These are phyloP conservation scores for Montipora cactus DNA, from an alignment of 64 coral and sea anemone genomes.

Conservation along the genomic window DNA sequence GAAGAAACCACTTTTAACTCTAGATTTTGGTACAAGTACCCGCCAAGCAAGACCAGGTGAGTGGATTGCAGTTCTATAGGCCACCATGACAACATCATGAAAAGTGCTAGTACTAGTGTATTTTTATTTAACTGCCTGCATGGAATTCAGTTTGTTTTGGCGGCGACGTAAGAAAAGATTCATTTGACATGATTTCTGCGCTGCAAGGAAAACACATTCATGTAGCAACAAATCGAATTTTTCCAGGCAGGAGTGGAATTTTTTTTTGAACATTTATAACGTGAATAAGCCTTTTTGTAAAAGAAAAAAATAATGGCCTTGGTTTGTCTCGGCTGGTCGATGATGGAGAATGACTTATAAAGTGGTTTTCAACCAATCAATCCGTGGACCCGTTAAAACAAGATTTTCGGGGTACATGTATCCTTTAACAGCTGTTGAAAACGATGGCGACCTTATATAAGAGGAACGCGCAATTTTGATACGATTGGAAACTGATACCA, in stretches of 20 bases:
- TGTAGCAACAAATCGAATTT: background rate
- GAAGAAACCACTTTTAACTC: slow-evolving; percentile 65
- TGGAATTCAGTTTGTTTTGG: slow-evolving; percentile 19
- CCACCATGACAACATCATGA: slow-evolving; percentile 49
- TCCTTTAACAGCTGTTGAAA: no score
- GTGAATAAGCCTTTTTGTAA: no score
- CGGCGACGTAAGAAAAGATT: background rate
- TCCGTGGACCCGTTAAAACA: no score
- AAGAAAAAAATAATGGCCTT: no score
- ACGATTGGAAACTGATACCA: no score
- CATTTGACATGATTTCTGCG: background rate
- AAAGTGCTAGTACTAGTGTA: slow-evolving; percentile 2
- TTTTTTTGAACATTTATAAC: no score
- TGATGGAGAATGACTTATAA: no score
- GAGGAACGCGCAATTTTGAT: no score
- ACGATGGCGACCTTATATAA: no score
- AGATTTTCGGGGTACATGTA: no score
- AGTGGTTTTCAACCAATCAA: no score
- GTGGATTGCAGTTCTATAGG: slow-evolving; percentile 45
- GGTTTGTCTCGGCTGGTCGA: no score
- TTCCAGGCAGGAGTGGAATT: background rate
- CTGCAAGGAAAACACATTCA: background rate
- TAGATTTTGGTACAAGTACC: slow-evolving; percentile 65
- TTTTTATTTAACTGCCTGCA: background rate
- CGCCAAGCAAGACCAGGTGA: slow-evolving; percentile 66